A percentile compares a stretch with the other conserved stretches of the same genome.
Conservation (phyloP, 2,113 vertebrate genomes). For the Coptodon rendalli region DNA sequence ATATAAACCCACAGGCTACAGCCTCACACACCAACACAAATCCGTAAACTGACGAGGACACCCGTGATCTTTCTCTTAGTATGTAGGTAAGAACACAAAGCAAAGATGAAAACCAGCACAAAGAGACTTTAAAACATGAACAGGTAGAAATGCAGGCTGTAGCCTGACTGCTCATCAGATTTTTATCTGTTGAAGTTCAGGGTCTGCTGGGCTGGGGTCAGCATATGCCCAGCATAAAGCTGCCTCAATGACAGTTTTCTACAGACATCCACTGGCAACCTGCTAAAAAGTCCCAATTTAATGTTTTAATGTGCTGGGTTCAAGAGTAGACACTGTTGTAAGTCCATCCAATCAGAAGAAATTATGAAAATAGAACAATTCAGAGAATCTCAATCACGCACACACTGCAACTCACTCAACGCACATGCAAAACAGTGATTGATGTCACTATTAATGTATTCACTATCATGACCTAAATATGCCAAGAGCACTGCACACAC, state of each 20-base stretch:
- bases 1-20: not conserved
- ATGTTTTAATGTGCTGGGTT: not conserved
- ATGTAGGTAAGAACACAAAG: not conserved
- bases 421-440: not conserved
- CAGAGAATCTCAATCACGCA: not conserved
- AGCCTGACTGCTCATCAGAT: not conserved
- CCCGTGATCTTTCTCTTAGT: not conserved
- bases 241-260: not conserved
- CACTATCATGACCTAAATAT: slow-evolving; percentile 35
- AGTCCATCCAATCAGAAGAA: not conserved
- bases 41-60: not conserved
- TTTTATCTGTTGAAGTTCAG: not conserved
- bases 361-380: not conserved
- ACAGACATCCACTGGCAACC: not conserved
- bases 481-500: not conserved
- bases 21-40: not conserved
- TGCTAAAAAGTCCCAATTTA: not conserved
- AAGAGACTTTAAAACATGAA: not conserved
- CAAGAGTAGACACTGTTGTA: not conserved
- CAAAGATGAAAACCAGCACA: not conserved
- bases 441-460: slow-evolving; percentile 24
- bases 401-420: not conserved
- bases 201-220: not conserved
- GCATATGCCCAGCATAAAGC: not conserved
- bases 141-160: not conserved